Evolutionary conservation across 2,113 vertebrate genomes (phyloP), one percentile per base, ranked within the genome.

Genomic region (Pterophyllum scalare): DNA sequence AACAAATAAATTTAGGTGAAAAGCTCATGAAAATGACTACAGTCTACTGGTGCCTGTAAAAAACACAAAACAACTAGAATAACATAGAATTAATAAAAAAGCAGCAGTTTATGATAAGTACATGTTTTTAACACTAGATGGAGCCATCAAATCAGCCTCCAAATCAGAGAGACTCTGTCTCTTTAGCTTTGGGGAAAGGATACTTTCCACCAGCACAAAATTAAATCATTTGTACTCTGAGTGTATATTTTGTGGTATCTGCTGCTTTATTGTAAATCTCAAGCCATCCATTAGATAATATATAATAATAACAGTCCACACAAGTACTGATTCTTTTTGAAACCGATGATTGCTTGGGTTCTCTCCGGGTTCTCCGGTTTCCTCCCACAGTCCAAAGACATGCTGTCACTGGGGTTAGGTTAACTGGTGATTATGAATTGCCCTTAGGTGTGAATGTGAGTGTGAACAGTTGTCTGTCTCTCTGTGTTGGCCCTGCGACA

Each of bases 121-220:
- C 49, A 43, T 49, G 14, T 28, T 49, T 70, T 70, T 0, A 60
- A 57, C 93, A 86, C 84, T 72, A 91, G 93, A 81, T 78, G 92
- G 86, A 54, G 61, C 22, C 76, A 74, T 56, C 52, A 56, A 4
- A 56, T 58, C 28, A 81, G 17, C 67, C 78, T 89, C 77, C 20
- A 19, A 9, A 22, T 67, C 40, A 26, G 22, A 75, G 31, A 3
- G 3, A 17, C 22, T 5, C n/a, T 7, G 7, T 15, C 5, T 58
- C 54, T 19, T 70, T 24, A 70, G 11, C 43, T 49, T 49, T 49
- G 28, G 24, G 15, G 15, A 26, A 70, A 70, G 12, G 5, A 49
- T 1, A 49, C 46, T 49, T 49, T 17, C 46, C 6, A 17, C 46
- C 6, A 8, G 14, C 3, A 20, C 24, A 49, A 70, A 70, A 70